Conservation (phyloP, 2,888 invertebrate species). For the Pogonocherus hispidulus region DNA sequence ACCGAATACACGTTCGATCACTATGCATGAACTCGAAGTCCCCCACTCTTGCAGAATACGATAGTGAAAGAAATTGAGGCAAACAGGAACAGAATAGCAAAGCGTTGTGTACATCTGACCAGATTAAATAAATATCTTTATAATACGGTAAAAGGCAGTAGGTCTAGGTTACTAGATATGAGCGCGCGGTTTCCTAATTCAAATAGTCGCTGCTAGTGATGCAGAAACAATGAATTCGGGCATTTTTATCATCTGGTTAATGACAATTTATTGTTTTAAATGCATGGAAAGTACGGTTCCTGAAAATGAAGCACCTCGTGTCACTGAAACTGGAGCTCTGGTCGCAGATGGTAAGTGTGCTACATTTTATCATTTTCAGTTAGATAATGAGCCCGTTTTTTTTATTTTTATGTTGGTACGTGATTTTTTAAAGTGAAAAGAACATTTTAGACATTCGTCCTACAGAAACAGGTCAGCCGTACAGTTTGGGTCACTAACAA, state of each 20-base stretch:
- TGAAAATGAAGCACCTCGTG: not conserved
- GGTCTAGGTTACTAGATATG: not conserved
- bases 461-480: too few species aligned
- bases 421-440: too few species aligned
- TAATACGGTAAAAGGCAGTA: not conserved
- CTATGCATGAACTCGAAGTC: too few species aligned
- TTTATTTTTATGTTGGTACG: too few species aligned
- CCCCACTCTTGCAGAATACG: not conserved
- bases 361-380: not conserved
- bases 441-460: too few species aligned
- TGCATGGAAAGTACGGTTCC: not conserved
- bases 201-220: not conserved
- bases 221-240: not conserved
- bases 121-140: not conserved
- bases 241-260: not conserved
- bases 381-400: too few species aligned
- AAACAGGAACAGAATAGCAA: not conserved
- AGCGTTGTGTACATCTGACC: not conserved
- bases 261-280: not conserved
- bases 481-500: too few species aligned
- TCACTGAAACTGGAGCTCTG: not conserved
- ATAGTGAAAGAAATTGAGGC: not conserved
- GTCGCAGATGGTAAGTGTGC: slow-evolving; percentile 3
- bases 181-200: not conserved
- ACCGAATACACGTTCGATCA: too few species aligned